Base-by-base conservation (phyloP, 2,888 invertebrate genomes). In the Drosophila nr. perissopoda region DNA sequence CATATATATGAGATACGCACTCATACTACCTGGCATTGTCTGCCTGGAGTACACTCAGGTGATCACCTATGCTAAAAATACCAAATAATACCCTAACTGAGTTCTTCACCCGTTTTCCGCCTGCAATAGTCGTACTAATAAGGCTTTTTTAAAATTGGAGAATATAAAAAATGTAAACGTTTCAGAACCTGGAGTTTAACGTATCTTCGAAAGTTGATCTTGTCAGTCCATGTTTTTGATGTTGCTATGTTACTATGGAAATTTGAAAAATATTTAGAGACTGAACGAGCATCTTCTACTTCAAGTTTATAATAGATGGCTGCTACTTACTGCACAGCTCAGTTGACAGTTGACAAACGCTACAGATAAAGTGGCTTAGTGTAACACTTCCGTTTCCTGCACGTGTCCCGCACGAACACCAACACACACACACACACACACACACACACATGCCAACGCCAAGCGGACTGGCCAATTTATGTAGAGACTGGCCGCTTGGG, bases 381-480 rank as follows among this genome's bases (percentile, higher is more conserved):
- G 83, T 85, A 81, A 82, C 85, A 85, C 88, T 88, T 85, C 86
- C 82, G 83, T 82, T 85, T 80, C 80, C 83, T 72, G 67, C 49
- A 59, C 40, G 40, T 57, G 61, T 66, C 76, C 38, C 70, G 38
- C 25, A 57, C 60, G 21, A 34, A 25, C 33, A 34, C 33, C 21
- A 33, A 53, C 40, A 42, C 65, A 68, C 58, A 67, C 29, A 49
- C 56, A 59, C 38, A 67, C 29, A 49, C 56, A 59, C 38, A 34
- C 27, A 51, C n/a, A 59, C 48, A 36, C 21, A 8, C 38, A 29
- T n/a, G 7, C 13, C 4, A n/a, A 38, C 13, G 29, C 1, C 4
- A 38, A 38, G 56, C 27, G 51, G 16, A 49, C 49, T 29, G 49
- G 25, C 31, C n/a, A 31, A 36, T 18, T 62, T 46, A 27, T 25